Percentiles rank a stretch among this genome's conserved stretches.
Evolutionary conservation across 1,140 invertebrate genomes (phyloP).

Genomic region (Phymorhynchus buccinoides): DNA sequence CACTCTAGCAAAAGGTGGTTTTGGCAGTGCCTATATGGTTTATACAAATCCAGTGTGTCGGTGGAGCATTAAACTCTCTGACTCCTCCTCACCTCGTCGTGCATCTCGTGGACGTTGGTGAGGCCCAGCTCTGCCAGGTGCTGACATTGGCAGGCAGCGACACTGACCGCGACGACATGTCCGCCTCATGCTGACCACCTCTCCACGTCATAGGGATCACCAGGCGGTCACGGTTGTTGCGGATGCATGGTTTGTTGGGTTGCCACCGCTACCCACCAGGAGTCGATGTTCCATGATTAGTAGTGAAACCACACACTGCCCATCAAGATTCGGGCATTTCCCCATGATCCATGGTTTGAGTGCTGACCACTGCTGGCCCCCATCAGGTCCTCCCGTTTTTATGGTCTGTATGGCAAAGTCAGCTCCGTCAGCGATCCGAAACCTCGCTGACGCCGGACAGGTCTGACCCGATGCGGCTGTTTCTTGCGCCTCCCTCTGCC

Average conservation of each 20-base stretch:
- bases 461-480: background rate
- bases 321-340: background rate
- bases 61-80: slow-evolving; percentile 7
- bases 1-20: too few species aligned
- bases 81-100: slow-evolving; percentile 43
- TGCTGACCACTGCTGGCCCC: too few species aligned
- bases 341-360: background rate
- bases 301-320: too few species aligned
- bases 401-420: too few species aligned
- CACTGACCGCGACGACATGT: background rate
- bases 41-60: too few species aligned
- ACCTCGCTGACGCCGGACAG: too few species aligned
- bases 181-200: slow-evolving; percentile 33
- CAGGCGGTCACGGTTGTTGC: background rate
- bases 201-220: background rate
- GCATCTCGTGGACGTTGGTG: slow-evolving; percentile 43
- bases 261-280: too few species aligned
- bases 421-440: too few species aligned
- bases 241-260: too few species aligned
- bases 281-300: too few species aligned
- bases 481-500: background rate
- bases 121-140: slow-evolving; percentile 40
- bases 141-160: background rate
- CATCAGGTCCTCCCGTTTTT: too few species aligned
- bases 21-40: too few species aligned